Evolutionary conservation across 2,113 vertebrate genomes (phyloP).

Genomic region (Halichoerus grypus): DNA sequence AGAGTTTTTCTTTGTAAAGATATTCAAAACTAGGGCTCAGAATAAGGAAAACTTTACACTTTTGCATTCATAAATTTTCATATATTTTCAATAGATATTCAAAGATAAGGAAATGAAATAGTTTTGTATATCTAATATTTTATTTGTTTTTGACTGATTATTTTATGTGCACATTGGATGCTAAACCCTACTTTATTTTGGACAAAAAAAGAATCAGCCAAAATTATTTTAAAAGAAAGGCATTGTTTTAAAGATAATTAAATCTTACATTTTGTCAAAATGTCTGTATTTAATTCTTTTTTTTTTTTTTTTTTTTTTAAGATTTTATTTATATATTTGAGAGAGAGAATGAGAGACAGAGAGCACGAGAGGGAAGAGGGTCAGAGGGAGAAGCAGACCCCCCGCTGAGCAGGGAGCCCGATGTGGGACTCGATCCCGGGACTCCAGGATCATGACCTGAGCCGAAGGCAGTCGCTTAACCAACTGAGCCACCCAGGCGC

Average conservation of each 20-base stretch:
- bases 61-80: neutral
- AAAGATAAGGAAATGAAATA: neutral
- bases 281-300: neutral
- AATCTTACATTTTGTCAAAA: neutral
- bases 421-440: too few relatives aligned
- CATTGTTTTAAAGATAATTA: neutral
- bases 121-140: neutral
- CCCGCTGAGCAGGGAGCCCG: too few relatives aligned
- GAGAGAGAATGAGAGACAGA: too few relatives aligned
- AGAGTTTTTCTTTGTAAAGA: neutral
- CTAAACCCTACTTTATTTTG: neutral
- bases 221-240: neutral
- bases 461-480: too few relatives aligned
- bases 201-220: neutral
- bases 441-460: too few relatives aligned
- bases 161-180: neutral
- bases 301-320: too few relatives aligned
- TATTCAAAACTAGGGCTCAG: neutral
- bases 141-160: neutral
- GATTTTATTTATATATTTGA: too few relatives aligned
- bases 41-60: neutral
- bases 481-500: too few relatives aligned
- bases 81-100: neutral
- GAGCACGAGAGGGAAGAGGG: too few relatives aligned
- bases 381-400: too few relatives aligned